Percentiles rank a stretch among this genome's conserved stretches.
Conservation (phyloP, 2,797 vertebrate genomes). For the Pseudopleuronectes americanus region DNA sequence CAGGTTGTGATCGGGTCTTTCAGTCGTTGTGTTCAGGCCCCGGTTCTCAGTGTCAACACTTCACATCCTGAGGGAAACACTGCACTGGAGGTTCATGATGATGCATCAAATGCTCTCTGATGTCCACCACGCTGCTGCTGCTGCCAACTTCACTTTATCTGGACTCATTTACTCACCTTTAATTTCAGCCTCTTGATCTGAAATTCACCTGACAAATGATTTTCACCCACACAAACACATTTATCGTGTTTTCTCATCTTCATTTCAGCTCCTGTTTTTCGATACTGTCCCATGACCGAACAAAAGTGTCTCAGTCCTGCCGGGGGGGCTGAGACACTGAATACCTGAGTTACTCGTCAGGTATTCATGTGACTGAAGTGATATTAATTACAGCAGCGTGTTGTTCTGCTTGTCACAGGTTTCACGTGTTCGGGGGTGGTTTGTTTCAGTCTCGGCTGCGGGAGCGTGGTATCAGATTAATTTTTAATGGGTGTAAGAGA, state of each 20-base stretch:
- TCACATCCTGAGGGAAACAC: constrained; percentile 25
- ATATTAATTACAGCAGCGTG: constrained; percentile 2
- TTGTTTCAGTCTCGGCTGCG: too few species aligned
- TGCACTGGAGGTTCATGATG: constrained; percentile 9
- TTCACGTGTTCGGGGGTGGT: too few species aligned
- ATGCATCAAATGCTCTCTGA: constrained; percentile 9
- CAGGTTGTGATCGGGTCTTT: neutral
- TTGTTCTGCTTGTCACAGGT: too few species aligned
- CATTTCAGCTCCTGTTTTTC: neutral
- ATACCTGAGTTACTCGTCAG: neutral
- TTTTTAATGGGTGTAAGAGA: too few species aligned
- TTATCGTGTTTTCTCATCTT: constrained; percentile 1
- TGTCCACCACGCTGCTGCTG: neutral
- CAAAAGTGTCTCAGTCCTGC: neutral
- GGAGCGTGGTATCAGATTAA: too few species aligned
- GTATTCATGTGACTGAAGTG: neutral
- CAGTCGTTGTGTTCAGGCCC: neutral
- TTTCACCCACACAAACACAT: constrained; percentile 20
- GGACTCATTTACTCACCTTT: neutral
- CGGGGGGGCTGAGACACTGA: too few species aligned
- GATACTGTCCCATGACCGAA: too few species aligned
- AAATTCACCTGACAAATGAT: constrained; percentile 36
- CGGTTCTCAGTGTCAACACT: constrained; percentile 10
- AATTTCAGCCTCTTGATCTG: constrained; percentile 30
- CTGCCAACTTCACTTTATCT: neutral